Evolutionary conservation across 2,888 invertebrate species (phyloP), one percentile per base, ranked within the genome.

Genomic region (Epinotia nisella): DNA sequence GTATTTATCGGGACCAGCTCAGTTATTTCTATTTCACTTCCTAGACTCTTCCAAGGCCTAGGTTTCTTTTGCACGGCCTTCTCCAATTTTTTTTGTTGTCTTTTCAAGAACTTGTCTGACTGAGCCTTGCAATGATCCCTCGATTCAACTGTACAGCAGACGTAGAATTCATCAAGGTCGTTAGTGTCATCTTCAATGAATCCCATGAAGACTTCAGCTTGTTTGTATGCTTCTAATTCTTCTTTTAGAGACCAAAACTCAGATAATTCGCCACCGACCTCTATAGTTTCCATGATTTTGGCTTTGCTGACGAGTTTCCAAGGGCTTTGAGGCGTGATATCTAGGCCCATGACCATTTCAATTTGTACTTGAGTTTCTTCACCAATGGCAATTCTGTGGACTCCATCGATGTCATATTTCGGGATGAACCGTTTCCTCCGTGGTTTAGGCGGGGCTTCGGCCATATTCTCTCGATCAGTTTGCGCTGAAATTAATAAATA

Each of bases 301-400:
- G 94, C 94, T 84, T 95, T 96, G 21, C 89, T 90, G 0, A 97
- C 89, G 74, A 91, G 92, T 75, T 95, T 95, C 97, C 97, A 97
- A 0, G 97, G 97, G 80, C 94, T 95, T 83, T 97, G 97, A 19
- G 95, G 94, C 0, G 95, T 96, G 0, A 97, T 94, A 81, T 97
- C 94, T 51, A 94, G 90, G 0, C 96, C 97, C 56, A 96, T 94
- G 1, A 95, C 93, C 77, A 96, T 92, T 75, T 95, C 95, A 13
- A 96, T 85, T 67, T 94, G 92, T 76, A 94, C 89, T 81, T 96
- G 96, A 15, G 95, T 95, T 76, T 94, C 87, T 77, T 94, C 94
- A 2, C 94, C 91, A 39, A 96, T 75, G 15, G 89, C 79, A 11
- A 96, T 80, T 79, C 91, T 94, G 55, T 87, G 83, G 7, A 96